These are phyloP conservation scores for Apamea crenata DNA, from an alignment of 2,888 invertebrate genomes.

Conservation along the genomic window DNA sequence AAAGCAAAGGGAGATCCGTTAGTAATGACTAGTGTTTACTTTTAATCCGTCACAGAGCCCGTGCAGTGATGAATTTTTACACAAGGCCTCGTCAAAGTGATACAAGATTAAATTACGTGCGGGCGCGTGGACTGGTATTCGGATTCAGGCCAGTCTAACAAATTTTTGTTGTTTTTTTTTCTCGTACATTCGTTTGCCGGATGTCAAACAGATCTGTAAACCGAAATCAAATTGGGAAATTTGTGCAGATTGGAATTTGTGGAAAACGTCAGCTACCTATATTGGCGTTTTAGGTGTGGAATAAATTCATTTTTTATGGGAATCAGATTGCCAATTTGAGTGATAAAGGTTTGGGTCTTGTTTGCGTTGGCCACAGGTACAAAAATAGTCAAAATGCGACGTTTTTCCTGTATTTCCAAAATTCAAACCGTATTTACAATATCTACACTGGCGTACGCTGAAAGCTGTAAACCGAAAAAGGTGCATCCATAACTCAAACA, in stretches of 20 bases:
- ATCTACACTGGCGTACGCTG: no score
- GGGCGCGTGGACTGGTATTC: slow-evolving; percentile 74
- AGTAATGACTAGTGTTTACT: slow-evolving; percentile 64
- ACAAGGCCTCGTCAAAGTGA: slow-evolving; percentile 83
- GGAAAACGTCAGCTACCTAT: slow-evolving; percentile 66
- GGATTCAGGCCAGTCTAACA: slow-evolving; percentile 70
- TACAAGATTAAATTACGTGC: slow-evolving; percentile 85
- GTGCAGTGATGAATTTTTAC: slow-evolving; percentile 71
- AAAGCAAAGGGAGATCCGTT: slow-evolving; percentile 29
- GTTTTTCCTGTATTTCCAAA: neutral
- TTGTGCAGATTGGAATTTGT: slow-evolving; percentile 77
- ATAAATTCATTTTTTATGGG: slow-evolving; percentile 53
- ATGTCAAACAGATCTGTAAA: slow-evolving; percentile 86
- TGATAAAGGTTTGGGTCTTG: slow-evolving; percentile 1
- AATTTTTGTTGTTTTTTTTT: slow-evolving; percentile 74
- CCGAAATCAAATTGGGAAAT: slow-evolving; percentile 82
- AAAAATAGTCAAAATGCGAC: neutral
- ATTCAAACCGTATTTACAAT: neutral
- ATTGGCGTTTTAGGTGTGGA: slow-evolving; percentile 57
- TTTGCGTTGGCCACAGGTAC: slow-evolving; percentile 8
- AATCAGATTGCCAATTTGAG: slow-evolving; percentile 53
- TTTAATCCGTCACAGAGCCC: slow-evolving; percentile 66
- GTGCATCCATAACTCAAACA: neutral
- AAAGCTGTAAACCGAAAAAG: neutral
- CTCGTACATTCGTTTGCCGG: slow-evolving; percentile 81